Conservation (phyloP, 2,797 vertebrate species). For the Botia kubotai region DNA sequence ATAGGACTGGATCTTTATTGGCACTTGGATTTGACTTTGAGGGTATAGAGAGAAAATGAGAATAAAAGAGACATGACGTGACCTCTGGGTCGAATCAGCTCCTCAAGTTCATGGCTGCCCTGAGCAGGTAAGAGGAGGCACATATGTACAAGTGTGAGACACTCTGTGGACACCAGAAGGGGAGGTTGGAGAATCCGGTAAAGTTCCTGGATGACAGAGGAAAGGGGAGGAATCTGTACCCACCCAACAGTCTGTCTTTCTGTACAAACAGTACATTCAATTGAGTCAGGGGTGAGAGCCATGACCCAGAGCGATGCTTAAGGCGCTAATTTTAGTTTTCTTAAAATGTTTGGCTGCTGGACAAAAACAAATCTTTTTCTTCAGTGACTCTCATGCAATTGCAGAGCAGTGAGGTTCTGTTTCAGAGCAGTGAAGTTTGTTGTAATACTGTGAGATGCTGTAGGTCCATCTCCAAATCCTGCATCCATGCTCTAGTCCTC, state of each 20-base stretch:
- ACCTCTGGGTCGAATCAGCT: constrained; percentile 57
- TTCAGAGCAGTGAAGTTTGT: constrained; percentile 6
- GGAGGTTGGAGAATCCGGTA: constrained; percentile 25
- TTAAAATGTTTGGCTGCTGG: constrained; percentile 39
- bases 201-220: constrained; percentile 4
- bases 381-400: constrained; percentile 80
- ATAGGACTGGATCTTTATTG: constrained; percentile 57
- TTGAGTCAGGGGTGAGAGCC: constrained; percentile 29
- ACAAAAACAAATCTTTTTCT: constrained; percentile 57
- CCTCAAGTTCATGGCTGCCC: constrained; percentile 66
- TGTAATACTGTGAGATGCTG: constrained; percentile 9
- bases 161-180: constrained; percentile 18
- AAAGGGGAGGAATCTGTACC: constrained; percentile 14
- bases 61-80: constrained; percentile 40
- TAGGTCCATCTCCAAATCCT: neutral
- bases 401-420: constrained; percentile 70
- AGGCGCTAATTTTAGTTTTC: constrained; percentile 71
- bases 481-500: neutral
- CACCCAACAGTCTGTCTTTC: constrained; percentile 38
- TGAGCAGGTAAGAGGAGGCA: constrained; percentile 71
- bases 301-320: constrained; percentile 66
- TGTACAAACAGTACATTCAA: constrained; percentile 55
- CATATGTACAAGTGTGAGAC: constrained; percentile 54
- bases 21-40: constrained; percentile 39
- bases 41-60: constrained; percentile 38